Conservation (phyloP, 2,797 vertebrate genomes). For the Delichon dasypus region DNA sequence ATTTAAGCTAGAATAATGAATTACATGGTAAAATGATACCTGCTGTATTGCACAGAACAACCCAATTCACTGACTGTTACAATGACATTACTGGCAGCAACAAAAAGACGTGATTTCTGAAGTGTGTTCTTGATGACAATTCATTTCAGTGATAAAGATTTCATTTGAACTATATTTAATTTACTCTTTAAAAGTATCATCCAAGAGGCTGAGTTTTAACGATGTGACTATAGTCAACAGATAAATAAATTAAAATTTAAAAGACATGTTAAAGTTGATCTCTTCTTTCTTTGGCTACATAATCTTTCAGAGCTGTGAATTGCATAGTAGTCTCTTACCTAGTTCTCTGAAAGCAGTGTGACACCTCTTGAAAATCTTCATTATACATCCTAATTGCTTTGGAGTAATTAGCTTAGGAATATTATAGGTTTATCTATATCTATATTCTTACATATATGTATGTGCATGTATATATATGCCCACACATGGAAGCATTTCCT, state of each 20-base stretch:
- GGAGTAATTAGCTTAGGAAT: not conserved
- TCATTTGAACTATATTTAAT: not conserved
- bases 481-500: not conserved
- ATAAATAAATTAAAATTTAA: not conserved
- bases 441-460: not conserved
- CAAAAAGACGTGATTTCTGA: not conserved
- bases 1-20: not conserved
- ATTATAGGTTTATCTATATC: not conserved
- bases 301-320: not conserved
- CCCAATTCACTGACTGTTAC: not conserved
- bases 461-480: too few relatives aligned
- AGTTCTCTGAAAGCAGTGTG: not conserved
- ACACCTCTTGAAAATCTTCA: not conserved
- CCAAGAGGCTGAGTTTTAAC: not conserved
- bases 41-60: not conserved
- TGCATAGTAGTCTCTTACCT: not conserved
- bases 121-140: not conserved
- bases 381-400: not conserved
- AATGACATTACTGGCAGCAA: not conserved
- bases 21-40: not conserved
- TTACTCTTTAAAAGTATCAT: not conserved
- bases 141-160: not conserved
- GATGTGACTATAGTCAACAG: not conserved
- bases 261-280: not conserved
- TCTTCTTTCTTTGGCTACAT: not conserved